Evolutionary conservation across 2,797 vertebrate species (phyloP).

Genomic region (Acrossocheilus wenchowensis): DNA sequence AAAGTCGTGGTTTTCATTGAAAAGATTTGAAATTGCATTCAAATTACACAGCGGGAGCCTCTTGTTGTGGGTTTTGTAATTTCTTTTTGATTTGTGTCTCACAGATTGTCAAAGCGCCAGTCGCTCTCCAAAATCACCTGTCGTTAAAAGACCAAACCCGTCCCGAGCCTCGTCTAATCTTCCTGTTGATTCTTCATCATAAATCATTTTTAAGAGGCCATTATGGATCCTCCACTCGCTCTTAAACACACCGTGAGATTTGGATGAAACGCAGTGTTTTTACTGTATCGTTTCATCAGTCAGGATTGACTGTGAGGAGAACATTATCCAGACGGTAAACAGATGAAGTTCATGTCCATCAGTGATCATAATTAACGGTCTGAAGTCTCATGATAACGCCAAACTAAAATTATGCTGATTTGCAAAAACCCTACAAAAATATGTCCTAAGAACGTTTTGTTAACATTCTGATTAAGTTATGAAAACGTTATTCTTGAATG

Average conservation of each 20-base stretch:
- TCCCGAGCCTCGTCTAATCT: slow-evolving; percentile 20
- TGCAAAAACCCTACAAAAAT: background rate
- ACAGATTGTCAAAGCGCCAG: slow-evolving; percentile 49
- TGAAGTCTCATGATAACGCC: background rate
- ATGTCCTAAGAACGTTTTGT: background rate
- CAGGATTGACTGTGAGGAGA: background rate
- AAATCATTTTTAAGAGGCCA: background rate
- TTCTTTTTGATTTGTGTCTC: slow-evolving; percentile 65
- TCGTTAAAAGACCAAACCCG: slow-evolving; percentile 34
- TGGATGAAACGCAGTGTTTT: background rate
- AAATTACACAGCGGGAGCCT: slow-evolving; percentile 68
- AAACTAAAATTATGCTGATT: background rate
- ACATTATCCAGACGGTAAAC: too few species aligned
- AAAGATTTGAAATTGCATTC: slow-evolving; percentile 69
- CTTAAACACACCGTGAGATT: background rate
- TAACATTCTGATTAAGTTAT: background rate
- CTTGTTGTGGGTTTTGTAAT: slow-evolving; percentile 61
- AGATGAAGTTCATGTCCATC: background rate
- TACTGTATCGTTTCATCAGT: background rate
- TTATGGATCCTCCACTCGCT: background rate
- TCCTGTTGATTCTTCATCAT: slow-evolving; percentile 20
- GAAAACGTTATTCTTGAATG: background rate
- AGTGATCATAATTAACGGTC: background rate
- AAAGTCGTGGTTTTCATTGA: slow-evolving; percentile 55
- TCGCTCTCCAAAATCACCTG: slow-evolving; percentile 32